Percentiles rank a stretch among this genome's conserved stretches.
Conservation (phyloP, 2,797 vertebrate species). For the Chelmon rostratus region DNA sequence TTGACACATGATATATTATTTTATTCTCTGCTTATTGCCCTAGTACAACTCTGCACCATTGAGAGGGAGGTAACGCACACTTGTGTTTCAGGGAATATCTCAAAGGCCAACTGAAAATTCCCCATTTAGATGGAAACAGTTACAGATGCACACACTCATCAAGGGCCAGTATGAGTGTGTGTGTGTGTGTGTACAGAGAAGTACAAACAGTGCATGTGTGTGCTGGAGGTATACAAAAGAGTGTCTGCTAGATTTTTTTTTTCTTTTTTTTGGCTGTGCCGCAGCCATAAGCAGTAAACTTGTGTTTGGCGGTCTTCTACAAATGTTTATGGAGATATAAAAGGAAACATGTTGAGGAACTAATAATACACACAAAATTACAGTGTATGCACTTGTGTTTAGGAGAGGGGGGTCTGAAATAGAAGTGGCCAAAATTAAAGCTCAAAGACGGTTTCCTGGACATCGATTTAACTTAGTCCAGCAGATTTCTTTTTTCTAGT, state of each 20-base stretch:
- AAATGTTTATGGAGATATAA: constrained; percentile 65
- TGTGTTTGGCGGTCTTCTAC: constrained; percentile 52
- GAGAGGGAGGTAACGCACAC: too few relatives aligned
- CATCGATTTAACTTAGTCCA: background rate
- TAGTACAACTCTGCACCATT: too few relatives aligned
- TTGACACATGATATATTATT: too few relatives aligned
- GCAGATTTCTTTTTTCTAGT: background rate
- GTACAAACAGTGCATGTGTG: constrained; percentile 14
- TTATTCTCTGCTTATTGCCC: too few relatives aligned
- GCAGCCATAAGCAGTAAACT: constrained; percentile 47
- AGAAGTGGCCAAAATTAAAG: constrained; percentile 30
- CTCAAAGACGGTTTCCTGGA: constrained; percentile 22
- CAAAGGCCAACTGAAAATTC: background rate
- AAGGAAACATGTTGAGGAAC: constrained; percentile 40
- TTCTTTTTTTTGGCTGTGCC: constrained; percentile 15
- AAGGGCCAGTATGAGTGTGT: background rate
- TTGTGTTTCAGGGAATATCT: background rate
- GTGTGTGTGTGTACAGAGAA: background rate
- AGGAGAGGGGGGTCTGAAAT: constrained; percentile 20
- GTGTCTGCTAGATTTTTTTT: background rate
- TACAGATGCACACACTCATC: constrained; percentile 1
- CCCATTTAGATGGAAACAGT: constrained; percentile 8
- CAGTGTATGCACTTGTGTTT: constrained; percentile 29
- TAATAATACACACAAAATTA: constrained; percentile 62
- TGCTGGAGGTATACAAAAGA: constrained; percentile 7